A percentile compares a stretch with the other conserved stretches of the same genome.
phyloP scores from a whole-genome alignment of 2,797 vertebrate species.

The Neopelma chrysocephalum region DNA sequence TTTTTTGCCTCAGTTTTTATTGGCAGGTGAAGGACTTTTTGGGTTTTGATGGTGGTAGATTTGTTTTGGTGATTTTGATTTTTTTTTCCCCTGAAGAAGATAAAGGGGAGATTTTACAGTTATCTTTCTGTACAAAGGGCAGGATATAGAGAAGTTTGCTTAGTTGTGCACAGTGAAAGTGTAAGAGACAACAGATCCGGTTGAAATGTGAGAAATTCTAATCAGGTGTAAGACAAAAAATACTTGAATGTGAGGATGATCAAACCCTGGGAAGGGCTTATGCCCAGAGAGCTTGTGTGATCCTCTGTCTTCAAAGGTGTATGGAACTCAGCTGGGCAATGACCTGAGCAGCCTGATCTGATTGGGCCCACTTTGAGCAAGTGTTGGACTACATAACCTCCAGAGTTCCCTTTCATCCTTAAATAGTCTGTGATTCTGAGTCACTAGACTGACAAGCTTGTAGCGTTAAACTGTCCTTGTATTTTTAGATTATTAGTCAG shows the following conservation, averaged over 20 bases:
- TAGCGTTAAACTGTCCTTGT: not conserved
- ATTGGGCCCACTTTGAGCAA: not conserved
- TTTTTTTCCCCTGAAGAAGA: not conserved
- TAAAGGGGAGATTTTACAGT: not conserved
- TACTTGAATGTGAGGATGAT: not conserved
- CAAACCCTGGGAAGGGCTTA: not conserved
- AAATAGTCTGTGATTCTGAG: not conserved
- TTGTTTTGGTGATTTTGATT: rapidly evolving
- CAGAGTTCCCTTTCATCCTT: not conserved
- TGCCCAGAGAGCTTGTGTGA: not conserved
- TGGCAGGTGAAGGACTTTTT: not conserved
- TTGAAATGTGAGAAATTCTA: not conserved
- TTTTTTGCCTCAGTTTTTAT: not conserved
- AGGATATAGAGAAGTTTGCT: not conserved
- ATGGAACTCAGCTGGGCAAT: not conserved
- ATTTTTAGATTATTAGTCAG: conserved; percentile 56
- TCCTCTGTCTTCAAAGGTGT: not conserved
- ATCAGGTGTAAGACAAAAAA: not conserved
- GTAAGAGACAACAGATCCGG: not conserved
- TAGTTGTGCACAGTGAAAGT: not conserved
- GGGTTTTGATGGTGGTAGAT: not conserved
- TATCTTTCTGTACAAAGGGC: not conserved
- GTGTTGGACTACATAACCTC: not conserved
- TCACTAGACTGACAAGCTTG: not conserved
- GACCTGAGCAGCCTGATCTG: not conserved